Percentiles rank a stretch among this genome's conserved stretches.
Evolutionary conservation across 2,113 vertebrate genomes (phyloP).

Genomic region (Misgurnus anguillicaudatus): DNA sequence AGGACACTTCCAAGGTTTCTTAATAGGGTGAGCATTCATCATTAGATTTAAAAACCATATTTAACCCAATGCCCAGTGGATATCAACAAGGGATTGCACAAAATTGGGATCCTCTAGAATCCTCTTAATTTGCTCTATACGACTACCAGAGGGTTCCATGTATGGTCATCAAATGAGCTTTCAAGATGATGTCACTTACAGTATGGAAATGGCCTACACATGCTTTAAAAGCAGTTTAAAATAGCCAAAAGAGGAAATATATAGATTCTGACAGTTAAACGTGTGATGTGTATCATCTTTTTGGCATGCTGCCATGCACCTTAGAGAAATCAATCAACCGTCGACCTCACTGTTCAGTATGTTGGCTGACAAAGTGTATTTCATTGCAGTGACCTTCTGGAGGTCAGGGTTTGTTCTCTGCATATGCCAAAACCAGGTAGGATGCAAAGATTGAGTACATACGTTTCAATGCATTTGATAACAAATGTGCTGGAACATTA

Average conservation of each 20-base stretch:
- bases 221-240: neutral
- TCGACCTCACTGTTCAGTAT: neutral
- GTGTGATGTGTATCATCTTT: neutral
- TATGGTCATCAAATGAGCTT: neutral
- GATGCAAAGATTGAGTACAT: slow-evolving; percentile 3
- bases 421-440: neutral
- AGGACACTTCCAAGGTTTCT: neutral
- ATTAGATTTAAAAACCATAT: slow-evolving; percentile 7
- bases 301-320: slow-evolving; percentile 30
- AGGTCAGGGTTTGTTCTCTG: neutral
- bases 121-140: neutral
- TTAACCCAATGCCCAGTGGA: slow-evolving; percentile 3
- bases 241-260: slow-evolving; percentile 3
- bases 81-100: neutral
- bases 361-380: neutral
- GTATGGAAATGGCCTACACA: neutral
- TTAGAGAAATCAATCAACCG: slow-evolving; percentile 13
- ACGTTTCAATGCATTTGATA: slow-evolving; percentile 40
- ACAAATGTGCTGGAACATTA: slow-evolving; percentile 47
- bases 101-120: neutral
- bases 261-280: slow-evolving; percentile 6
- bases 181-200: neutral
- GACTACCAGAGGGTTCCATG: neutral
- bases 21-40: slow-evolving; percentile 14
- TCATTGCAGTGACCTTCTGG: slow-evolving; percentile 7